Base-by-base conservation (phyloP, 2,888 invertebrate genomes). In the Sesia apiformis region DNA sequence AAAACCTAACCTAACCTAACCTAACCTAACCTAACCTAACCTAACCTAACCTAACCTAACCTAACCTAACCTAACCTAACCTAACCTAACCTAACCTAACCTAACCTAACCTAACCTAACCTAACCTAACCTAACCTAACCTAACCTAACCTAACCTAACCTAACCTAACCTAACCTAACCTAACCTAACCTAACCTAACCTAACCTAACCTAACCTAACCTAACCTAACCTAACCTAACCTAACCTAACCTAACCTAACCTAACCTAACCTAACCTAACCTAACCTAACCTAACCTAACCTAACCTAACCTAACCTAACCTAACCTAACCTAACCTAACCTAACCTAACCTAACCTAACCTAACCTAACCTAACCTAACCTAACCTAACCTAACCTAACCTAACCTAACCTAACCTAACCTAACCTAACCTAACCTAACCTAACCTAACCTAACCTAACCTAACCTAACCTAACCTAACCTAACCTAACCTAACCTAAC, bases 181-280 rank as follows among this genome's bases (percentile, higher is more conserved):
- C 52, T 55, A 46, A 46, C 49, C 49, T 55, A 58, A 58, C 58
- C 58, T 58, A 58, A 58, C 58, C 58, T 58, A 58, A 58, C 58
- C 58, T 58, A 58, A 58, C 58, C 58, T 58, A 58, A 56, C 57
- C 58, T 55, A 58, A 58, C 58, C 58, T 58, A 58, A 56, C 58
- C 58, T 58, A 58, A 56, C 58, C 53, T 53, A 57, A 55, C 57
- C 55, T 55, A 57, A 55, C 57, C 55, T 53, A 55, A 55, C 57
- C 57, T 55, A 57, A 55, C 57, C 55, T 55, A 57, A 57, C 57
- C 57, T 57, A 57, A 57, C 57, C 57, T 55, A 54, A 57, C 57
- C 57, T 55, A 57, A 54, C 57, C 54, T 54, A 57, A 57, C 57
- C 57, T 57, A 57, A 54, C 54, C 57, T 55, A 53, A 57, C 57